Evolutionary conservation across 2,797 vertebrate genomes (phyloP), one percentile per base, ranked within the genome.

Genomic region (Rhinichthys osculus): DNA sequence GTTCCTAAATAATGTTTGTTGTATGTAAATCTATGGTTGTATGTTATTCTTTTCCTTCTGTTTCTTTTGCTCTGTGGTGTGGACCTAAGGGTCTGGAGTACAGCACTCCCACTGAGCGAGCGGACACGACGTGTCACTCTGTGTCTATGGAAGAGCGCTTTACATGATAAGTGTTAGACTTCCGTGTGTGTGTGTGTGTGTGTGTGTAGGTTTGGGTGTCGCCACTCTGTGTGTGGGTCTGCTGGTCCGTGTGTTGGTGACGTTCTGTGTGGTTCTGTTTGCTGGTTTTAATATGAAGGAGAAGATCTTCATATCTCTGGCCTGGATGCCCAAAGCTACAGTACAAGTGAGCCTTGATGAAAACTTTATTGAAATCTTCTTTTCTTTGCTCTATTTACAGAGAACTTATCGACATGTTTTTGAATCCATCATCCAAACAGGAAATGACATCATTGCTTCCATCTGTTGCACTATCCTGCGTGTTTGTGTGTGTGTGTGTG

Each of bases 291-390:
- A 93, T 89, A 85, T 97, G 67, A 98, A 97, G 89, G 98, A 99
- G 93, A 98, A 97, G 86, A 35, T 98, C 74, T 98, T 99, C 93
- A 95, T 98, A 87, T 93, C 98, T 10, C 86, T 99, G 89, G 97
- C 97, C n/a, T 99, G 98, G 98, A 94, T 98, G 88, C 98, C 98
- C 0, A 99, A 99, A 93, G 97, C 97, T 69, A 99, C 98, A 42
- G 97, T 99, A 0, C 98, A 99, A 97, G 90, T 89, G 50, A 87
- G 84, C 84, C 2, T 30, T 30, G n/a, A 30, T 10, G 4, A 33
- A 73, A 47, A 27, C 23, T 0, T 16, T 16, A 7, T n/a, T 16
- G 2, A 72, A 44, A 38, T 59, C 23, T 27, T 27, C 1, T 30
- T 27, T 62, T 62, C 59, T 62, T 30, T 30, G 13, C 59, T 64